Conservation (phyloP, 2,888 invertebrate species). For the Deilephila porcellus region DNA sequence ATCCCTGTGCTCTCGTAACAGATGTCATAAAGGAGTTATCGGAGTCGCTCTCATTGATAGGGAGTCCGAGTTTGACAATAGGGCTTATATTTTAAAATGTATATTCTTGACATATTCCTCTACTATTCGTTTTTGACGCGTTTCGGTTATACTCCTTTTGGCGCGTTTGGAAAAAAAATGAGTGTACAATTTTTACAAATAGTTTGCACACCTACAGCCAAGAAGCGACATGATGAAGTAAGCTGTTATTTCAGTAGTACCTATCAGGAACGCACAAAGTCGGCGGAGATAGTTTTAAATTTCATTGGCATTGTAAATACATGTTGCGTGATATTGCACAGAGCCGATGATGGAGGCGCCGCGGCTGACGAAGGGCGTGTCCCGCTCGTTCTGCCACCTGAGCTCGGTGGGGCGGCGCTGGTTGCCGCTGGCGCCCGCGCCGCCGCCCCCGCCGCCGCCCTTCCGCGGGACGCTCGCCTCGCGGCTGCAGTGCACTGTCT, state of each 20-base stretch:
- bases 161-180: neutral
- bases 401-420: conserved; percentile 77
- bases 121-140: too few relatives aligned
- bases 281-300: too few relatives aligned
- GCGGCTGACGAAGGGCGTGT: conserved; percentile 72
- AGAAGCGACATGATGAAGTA: too few relatives aligned
- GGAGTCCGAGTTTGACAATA: neutral
- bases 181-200: too few relatives aligned
- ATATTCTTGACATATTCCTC: too few relatives aligned
- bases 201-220: too few relatives aligned
- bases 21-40: too few relatives aligned
- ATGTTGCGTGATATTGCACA: conserved; percentile 31
- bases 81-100: too few relatives aligned
- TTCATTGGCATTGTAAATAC: neutral
- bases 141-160: too few relatives aligned
- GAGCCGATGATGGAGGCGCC: conserved; percentile 63
- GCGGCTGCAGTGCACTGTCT: conserved; percentile 76
- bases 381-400: conserved; percentile 80
- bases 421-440: conserved; percentile 60
- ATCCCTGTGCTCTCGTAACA: too few relatives aligned
- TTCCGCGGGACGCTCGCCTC: conserved; percentile 78
- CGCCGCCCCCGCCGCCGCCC: conserved; percentile 70
- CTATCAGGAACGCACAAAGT: too few relatives aligned
- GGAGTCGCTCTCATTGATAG: neutral
- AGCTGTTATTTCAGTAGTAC: too few relatives aligned